phyloP scores from a whole-genome alignment of 2,888 invertebrate genomes.

The Drosophila melanocephala region DNA sequence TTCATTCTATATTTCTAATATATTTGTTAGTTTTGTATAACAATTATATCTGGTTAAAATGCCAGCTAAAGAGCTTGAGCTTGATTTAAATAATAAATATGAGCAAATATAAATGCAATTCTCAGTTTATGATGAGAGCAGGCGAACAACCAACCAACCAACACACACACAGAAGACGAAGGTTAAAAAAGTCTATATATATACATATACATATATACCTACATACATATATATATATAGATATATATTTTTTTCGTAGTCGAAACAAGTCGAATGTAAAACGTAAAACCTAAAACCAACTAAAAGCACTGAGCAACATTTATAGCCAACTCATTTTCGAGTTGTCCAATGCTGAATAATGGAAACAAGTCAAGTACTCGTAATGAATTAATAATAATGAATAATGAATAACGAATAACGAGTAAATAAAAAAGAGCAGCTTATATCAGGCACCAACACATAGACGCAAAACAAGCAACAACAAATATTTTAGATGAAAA shows the following conservation, averaged over 20 bases:
- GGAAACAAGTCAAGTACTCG: conserved; percentile 54
- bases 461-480: conserved; percentile 48
- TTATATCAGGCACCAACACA: conserved; percentile 69
- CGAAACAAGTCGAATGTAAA: conserved; percentile 48
- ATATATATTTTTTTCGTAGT: conserved; percentile 52
- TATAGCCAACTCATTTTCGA: conserved; percentile 72
- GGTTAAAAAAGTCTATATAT: conserved; percentile 52
- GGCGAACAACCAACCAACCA: conserved; percentile 24
- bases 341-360: conserved; percentile 72
- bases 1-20: conserved; percentile 16
- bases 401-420: conserved; percentile 38
- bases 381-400: conserved; percentile 33
- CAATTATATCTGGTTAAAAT: conserved; percentile 26
- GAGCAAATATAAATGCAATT: conserved; percentile 13
- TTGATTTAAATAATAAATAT: conserved; percentile 32
- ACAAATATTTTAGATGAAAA: conserved; percentile 65
- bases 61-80: conserved; percentile 56
- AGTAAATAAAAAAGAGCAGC: conserved; percentile 55
- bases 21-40: conserved; percentile 29
- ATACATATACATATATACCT: conserved; percentile 26
- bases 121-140: conserved; percentile 24
- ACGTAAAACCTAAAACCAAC: conserved; percentile 45
- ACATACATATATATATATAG: conserved; percentile 31
- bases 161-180: conserved; percentile 38
- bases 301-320: conserved; percentile 65